Evolutionary conservation across 2,113 vertebrate genomes (phyloP).

Genomic region (Emydocephalus ijimae): DNA sequence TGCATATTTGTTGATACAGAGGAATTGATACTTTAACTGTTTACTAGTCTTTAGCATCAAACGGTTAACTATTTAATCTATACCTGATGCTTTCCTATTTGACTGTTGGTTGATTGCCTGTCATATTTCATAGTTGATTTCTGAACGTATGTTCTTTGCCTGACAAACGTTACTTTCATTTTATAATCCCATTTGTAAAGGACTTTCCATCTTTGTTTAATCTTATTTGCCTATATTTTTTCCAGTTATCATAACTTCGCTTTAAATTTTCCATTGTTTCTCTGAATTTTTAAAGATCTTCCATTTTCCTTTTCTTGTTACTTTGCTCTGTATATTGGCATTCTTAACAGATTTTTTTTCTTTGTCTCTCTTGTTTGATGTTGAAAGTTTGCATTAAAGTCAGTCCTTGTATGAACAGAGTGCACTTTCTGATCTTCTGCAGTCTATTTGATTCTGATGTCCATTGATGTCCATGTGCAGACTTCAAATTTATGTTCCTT

Average conservation of each 20-base stretch:
- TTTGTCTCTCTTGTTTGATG: not conserved
- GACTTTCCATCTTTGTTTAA: not conserved
- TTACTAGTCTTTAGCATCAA: not conserved
- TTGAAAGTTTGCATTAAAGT: not conserved
- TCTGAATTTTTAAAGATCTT: not conserved
- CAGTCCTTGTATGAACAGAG: not conserved
- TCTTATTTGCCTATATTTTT: not conserved
- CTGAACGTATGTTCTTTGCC: not conserved
- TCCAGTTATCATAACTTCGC: not conserved
- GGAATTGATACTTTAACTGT: not conserved
- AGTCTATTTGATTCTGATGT: no score
- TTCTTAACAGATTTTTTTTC: not conserved
- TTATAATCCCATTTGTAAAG: not conserved
- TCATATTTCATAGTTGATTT: not conserved
- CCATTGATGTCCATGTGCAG: no score
- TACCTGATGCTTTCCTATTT: not conserved
- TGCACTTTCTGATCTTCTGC: no score
- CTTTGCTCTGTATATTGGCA: no score
- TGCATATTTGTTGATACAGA: not conserved
- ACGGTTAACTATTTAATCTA: not conserved
- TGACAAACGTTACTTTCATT: not conserved
- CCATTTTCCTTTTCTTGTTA: not conserved
- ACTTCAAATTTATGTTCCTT: not conserved
- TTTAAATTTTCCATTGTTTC: not conserved
- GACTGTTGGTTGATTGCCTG: not conserved